Conservation (phyloP, 2,797 vertebrate species). For the Liparis tanakae region DNA sequence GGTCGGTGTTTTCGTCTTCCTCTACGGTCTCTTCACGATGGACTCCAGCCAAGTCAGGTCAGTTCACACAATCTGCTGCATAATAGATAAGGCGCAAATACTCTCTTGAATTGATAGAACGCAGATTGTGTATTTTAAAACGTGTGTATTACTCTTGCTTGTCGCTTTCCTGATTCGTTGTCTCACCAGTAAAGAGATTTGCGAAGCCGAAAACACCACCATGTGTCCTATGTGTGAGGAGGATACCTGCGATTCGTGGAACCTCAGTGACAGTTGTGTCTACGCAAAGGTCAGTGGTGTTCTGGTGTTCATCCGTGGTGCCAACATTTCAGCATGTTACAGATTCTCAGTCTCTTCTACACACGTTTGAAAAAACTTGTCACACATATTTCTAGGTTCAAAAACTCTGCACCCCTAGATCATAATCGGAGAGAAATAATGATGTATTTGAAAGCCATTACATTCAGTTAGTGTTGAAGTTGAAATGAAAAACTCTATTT, state of each 20-base stretch:
- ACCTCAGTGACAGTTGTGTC: slow-evolving; percentile 95
- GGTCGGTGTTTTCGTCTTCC: slow-evolving; percentile 97
- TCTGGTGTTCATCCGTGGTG: not conserved
- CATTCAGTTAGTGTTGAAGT: not conserved
- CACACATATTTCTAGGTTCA: not conserved
- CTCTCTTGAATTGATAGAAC: not conserved
- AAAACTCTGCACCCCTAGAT: not conserved
- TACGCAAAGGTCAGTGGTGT: slow-evolving; percentile 92
- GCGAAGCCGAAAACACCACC: slow-evolving; percentile 92
- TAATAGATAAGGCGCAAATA: not conserved
- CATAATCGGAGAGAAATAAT: not conserved
- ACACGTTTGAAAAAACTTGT: not conserved
- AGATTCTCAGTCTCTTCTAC: not conserved
- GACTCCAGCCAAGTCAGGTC: slow-evolving; percentile 99
- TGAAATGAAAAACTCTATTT: slow-evolving; percentile 6
- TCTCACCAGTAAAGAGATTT: slow-evolving; percentile 92
- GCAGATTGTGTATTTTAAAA: not conserved
- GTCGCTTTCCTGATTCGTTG: slow-evolving; percentile 16
- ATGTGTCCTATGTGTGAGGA: slow-evolving; percentile 99
- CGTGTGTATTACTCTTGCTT: not conserved
- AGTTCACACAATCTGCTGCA: slow-evolving; percentile 30
- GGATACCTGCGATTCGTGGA: slow-evolving; percentile 91
- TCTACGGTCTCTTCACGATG: slow-evolving; percentile 98
- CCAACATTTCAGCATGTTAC: no score
- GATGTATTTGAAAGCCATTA: not conserved